These are phyloP conservation scores for Craseonycteris thonglongyai DNA, from an alignment of 2,113 vertebrate genomes.

Conservation along the genomic window DNA sequence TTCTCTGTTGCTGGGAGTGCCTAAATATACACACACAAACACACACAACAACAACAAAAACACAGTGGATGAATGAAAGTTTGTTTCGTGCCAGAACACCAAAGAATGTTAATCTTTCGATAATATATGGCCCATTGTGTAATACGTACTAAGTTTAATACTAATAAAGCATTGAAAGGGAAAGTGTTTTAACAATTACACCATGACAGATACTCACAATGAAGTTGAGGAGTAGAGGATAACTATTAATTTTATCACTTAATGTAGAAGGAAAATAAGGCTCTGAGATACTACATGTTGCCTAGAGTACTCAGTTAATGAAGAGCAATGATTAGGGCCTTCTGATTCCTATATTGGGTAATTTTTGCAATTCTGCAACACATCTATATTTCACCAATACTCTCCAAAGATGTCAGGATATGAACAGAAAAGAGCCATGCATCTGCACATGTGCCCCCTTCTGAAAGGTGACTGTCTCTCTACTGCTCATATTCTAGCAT, in stretches of 20 bases:
- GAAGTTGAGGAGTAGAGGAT: neutral
- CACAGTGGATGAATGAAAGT: neutral
- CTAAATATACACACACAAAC: too few relatives aligned
- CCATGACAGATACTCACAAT: neutral
- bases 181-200: neutral
- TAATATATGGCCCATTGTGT: neutral
- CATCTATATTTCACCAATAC: neutral
- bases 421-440: neutral
- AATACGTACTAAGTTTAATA: neutral
- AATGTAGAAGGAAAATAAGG: neutral
- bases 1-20: neutral
- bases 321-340: neutral
- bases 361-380: neutral
- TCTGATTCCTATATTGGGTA: neutral
- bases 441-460: fast-evolving
- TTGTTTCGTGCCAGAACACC: neutral
- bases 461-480: neutral
- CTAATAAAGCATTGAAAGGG: neutral
- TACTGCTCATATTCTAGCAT: neutral
- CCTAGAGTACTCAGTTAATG: neutral
- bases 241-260: neutral
- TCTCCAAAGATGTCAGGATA: neutral
- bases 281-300: neutral
- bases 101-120: neutral
- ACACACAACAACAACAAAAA: neutral